phyloP scores from a whole-genome alignment of 2,888 invertebrate genomes.

The Parapristionchus giblindavisi region DNA sequence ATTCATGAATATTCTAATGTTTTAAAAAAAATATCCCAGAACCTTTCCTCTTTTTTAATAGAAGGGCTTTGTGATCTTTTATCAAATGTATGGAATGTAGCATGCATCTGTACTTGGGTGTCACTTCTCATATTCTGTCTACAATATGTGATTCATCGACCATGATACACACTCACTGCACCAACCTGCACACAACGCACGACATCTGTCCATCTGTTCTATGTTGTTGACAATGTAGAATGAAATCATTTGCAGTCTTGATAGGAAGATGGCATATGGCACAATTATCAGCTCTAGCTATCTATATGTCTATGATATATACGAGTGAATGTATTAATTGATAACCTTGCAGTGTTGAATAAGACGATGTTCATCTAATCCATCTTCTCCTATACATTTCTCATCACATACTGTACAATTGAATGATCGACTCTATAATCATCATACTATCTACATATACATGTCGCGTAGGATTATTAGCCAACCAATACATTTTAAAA shows the following conservation, averaged over 20 bases:
- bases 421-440: background rate
- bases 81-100: constrained; percentile 15
- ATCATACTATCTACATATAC: too few relatives aligned
- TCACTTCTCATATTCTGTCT: constrained; percentile 26
- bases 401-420: constrained; percentile 4
- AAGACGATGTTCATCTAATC: constrained; percentile 4
- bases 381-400: constrained; percentile 4
- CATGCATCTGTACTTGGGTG: constrained; percentile 8
- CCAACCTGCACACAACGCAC: constrained; percentile 30
- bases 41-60: constrained; percentile 11
- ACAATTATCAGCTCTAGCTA: constrained; percentile 1
- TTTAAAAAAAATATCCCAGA: too few relatives aligned
- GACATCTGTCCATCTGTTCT: background rate
- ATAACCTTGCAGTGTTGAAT: constrained; percentile 2
- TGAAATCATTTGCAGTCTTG: background rate
- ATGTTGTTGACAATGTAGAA: constrained; percentile 1
- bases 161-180: background rate
- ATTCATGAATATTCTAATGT: too few relatives aligned
- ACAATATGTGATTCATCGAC: background rate
- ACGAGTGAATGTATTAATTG: background rate
- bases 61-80: background rate
- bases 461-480: too few relatives aligned
- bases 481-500: too few relatives aligned
- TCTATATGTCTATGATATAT: background rate
- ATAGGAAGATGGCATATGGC: constrained; percentile 2